Conservation (phyloP, 2,113 vertebrate genomes). For the Chaenogobius annularis region DNA sequence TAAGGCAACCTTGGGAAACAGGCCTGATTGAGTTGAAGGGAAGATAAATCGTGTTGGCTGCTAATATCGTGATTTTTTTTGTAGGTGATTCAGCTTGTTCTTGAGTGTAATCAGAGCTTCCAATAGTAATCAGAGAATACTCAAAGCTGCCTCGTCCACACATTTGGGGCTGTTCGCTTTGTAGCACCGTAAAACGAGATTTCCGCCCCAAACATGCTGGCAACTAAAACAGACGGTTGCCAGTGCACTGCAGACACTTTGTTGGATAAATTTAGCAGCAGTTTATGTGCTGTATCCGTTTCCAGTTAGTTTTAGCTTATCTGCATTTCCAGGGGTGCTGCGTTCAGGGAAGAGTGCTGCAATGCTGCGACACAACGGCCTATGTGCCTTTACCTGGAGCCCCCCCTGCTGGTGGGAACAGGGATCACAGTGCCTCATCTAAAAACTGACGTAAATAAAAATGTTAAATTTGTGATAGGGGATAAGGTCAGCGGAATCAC, state of each 20-base stretch:
- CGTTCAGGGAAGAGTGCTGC: constrained; percentile 60
- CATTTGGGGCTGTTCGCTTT: neutral
- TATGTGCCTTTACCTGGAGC: constrained; percentile 37
- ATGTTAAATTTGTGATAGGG: constrained; percentile 16
- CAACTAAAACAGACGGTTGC: constrained; percentile 17
- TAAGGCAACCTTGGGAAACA: constrained; percentile 10
- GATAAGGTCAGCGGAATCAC: constrained; percentile 49
- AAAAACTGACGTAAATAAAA: constrained; percentile 37
- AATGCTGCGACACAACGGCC: constrained; percentile 68
- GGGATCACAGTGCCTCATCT: neutral
- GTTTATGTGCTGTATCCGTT: constrained; percentile 38
- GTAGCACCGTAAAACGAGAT: constrained; percentile 28
- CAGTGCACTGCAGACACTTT: constrained; percentile 48
- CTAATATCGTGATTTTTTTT: constrained; percentile 16
- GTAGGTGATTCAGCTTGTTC: constrained; percentile 45
- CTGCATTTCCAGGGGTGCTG: constrained; percentile 38
- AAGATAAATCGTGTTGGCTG: constrained; percentile 25
- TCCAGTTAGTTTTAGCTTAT: constrained; percentile 39
- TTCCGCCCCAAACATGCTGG: constrained; percentile 7
- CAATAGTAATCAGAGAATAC: no score
- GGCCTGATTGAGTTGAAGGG: constrained; percentile 16
- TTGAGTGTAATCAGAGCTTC: constrained; percentile 16
- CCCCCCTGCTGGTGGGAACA: constrained; percentile 53
- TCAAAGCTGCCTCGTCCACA: constrained; percentile 17
- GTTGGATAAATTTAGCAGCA: neutral